Evolutionary conservation across 2,888 invertebrate genomes (phyloP).

Genomic region (Notodonta dromedarius): DNA sequence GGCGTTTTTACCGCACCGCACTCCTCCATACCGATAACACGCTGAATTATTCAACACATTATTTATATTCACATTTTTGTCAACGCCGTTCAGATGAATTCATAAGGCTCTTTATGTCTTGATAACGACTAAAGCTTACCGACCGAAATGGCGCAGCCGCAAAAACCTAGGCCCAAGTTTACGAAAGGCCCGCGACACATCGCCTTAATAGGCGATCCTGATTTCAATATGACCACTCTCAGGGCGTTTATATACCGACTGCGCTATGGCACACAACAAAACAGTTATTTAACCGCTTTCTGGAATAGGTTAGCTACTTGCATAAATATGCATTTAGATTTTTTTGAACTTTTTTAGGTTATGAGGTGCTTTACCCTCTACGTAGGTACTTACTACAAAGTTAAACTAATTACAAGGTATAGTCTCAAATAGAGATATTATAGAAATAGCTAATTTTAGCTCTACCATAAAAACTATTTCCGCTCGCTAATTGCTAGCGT

Average conservation of each 20-base stretch:
- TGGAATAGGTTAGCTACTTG: not conserved
- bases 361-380: too few relatives aligned
- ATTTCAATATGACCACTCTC: constrained; percentile 37
- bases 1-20: constrained; percentile 63
- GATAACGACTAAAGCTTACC: constrained; percentile 81
- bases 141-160: constrained; percentile 61
- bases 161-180: constrained; percentile 64
- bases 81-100: constrained; percentile 82
- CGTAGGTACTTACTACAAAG: too few relatives aligned
- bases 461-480: too few relatives aligned
- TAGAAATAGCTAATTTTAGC: too few relatives aligned
- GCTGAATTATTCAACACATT: constrained; percentile 82
- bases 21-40: constrained; percentile 80
- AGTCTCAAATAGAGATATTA: too few relatives aligned
- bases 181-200: constrained; percentile 55
- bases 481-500: too few relatives aligned
- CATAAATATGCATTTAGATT: not conserved
- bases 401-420: too few relatives aligned
- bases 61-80: constrained; percentile 84
- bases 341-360: too few relatives aligned
- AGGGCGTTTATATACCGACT: constrained; percentile 27
- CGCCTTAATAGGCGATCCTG: constrained; percentile 52
- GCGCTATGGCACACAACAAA: not conserved
- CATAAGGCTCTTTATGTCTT: constrained; percentile 83
- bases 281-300: not conserved